Base-by-base conservation (phyloP, 1,140 invertebrate species). In the Pteromalus puparum region DNA sequence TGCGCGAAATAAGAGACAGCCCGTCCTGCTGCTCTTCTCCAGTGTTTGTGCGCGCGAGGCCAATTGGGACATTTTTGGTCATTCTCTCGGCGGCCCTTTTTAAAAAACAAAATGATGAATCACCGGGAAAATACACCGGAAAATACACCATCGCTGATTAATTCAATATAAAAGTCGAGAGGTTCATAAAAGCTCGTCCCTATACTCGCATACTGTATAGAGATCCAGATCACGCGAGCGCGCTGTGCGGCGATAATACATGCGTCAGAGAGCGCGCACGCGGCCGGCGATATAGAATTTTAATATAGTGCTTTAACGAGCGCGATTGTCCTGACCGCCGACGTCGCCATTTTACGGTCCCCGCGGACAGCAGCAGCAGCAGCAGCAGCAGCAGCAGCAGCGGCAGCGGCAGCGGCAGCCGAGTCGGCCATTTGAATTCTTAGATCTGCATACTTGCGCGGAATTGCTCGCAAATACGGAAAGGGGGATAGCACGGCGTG, bases 281-380 rank as follows among this genome's bases (percentile, higher is more conserved):
- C 48, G 48, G 30, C 67, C 76, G 86, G 82, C 88, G 90, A 91
- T 93, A 93, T 92, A 93, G 92, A 93, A 93, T 93, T 93, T 93
- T 93, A 93, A 93, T 93, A 93, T 92, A 93, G 91, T 93, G 91
- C 83, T 93, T 93, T 93, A 93, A 93, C 92, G 92, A 93, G 92
- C 89, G 90, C 92, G 91, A 93, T 93, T 93, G 92, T 93, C 92
- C 38, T 34, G 30, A 42, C 38, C 38, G 38, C 38, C 92, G 90
- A 88, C 90, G 92, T 93, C 92, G 90, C 88, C 90, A 92, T 93
- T 93, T 93, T 93, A 93, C 88, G 89, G 89, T 83, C 89, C 88
- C 88, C 89, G 90, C 90, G 91, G 90, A 89, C 53, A 61, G 53
- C 53, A 34, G 2, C 2, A 34, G 30, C 30, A 34, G 30, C 30